Evolutionary conservation across 2,888 invertebrate species (phyloP), one percentile per base, ranked within the genome.

Genomic region (Dryadula phaetusa): DNA sequence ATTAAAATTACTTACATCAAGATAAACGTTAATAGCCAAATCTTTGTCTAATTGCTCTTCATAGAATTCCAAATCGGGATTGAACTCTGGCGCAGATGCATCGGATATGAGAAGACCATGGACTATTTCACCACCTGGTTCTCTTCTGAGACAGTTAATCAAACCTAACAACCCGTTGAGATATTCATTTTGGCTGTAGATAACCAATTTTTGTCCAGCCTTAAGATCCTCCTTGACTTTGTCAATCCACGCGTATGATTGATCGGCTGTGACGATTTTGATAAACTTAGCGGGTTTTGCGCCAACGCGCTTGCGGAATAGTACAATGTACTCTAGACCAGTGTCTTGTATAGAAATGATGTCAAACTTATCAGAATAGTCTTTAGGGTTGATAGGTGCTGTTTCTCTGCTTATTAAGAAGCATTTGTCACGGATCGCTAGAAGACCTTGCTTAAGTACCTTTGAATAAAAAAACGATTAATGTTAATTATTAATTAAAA

Each of bases 111-210:
- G 93, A 7, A 97, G 83, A 64, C 95, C 95, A 62, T 93, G 92
- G 0, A 95, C 88, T 0, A 94, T 82, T 73, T 94, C 94, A 54
- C 96, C 96, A 72, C 96, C 96, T 0, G 96, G 95, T 80, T 98
- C 98, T 76, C 94, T 95, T 67, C 96, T 93, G 32, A 99, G 83
- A 83, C 98, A 98, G 77, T 98, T 98, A 0, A 97, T 95, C 63
- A 99, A 87, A n/a, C 99, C 99, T 22, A 98, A 82, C 0, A 98
- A 91, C 14, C 99, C 99, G 80, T 94, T 97, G 7, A 95, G 88
- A 2, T 93, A 91, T 64, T 96, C 95, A 72, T 95, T 94, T 82
- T 95, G 94, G 0, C 95, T 91, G 18, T 96, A 94, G 0, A 98
- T 81, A 0, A 96, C 88, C 0, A 96, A 84, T 76, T 94, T 94